Evolutionary conservation across 2,113 vertebrate species (phyloP), one percentile per base, ranked within the genome.

Genomic region (Nothoprocta perdicaria): DNA sequence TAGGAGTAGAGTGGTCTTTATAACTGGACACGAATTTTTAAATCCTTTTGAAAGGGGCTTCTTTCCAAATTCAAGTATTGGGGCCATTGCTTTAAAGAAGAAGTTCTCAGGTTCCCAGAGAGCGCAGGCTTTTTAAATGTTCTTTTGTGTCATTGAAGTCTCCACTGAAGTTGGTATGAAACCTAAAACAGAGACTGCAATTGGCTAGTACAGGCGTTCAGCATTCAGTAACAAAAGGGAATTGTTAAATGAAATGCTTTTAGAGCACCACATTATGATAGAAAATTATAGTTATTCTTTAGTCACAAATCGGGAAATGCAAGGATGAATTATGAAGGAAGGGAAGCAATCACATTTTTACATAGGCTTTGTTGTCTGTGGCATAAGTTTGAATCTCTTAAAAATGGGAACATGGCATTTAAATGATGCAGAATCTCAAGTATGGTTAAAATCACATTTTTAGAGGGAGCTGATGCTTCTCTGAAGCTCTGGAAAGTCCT

Each of bases 91-190:
- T 76, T 81, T 76, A 6, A 76, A n/a, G 33, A 65, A 63, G 43
- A 46, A 9, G 13, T 35, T 55, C 72, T 84, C 10, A 17, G 13
- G 90, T 88, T 86, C 57, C 62, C 73, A 33, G n/a, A 13, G 17
- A 86, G 29, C 43, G 35, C 52, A 65, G 46, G 53, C 83, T 90
- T 53, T 46, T 90, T 75, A 75, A 91, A 63, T 73, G 84, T 65
- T 66, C 74, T 88, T 88, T 86, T 50, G 83, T 93, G 86, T 83
- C 74, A 90, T 93, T 86, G 88, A 90, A 95, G 92, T 68, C 21
- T 69, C 74, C 61, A 63, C 53, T 86, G 3, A 84, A 84, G 67
- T 82, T 92, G 68, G 94, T 85, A 85, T 87, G 81, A 89, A 92
- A 55, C 84, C 68, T 86, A 66, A 90, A 93, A 61, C 58, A 79